Conservation (phyloP, 2,888 invertebrate species). For the Orthosia cruda region DNA sequence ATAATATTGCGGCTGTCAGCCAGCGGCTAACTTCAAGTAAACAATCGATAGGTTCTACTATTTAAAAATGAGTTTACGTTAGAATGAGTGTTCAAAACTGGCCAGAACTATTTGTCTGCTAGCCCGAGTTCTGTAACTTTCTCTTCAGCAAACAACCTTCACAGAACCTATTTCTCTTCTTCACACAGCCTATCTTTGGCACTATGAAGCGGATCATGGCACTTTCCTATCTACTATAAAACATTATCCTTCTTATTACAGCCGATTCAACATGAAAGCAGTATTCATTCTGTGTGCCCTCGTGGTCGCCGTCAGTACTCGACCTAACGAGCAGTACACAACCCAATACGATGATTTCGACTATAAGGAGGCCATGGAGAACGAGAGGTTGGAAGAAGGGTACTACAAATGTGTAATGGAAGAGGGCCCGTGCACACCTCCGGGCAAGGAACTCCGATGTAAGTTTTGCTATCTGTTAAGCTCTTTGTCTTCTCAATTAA, state of each 20-base stretch:
- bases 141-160: too few species aligned
- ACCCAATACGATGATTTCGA: constrained; percentile 69
- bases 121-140: too few species aligned
- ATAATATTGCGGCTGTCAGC: too few species aligned
- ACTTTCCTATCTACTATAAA: neutral
- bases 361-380: constrained; percentile 92
- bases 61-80: too few species aligned
- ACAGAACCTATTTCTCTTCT: too few species aligned
- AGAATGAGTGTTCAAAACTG: too few species aligned
- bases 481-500: neutral
- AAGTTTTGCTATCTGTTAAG: constrained; percentile 68
- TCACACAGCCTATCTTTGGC: too few species aligned
- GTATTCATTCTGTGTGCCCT: constrained; percentile 75
- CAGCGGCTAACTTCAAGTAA: too few species aligned
- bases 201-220: too few species aligned
- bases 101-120: too few species aligned
- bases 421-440: constrained; percentile 92
- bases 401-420: constrained; percentile 93
- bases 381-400: constrained; percentile 92
- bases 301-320: constrained; percentile 70
- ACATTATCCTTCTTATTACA: neutral
- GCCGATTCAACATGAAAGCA: constrained; percentile 72
- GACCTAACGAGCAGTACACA: constrained; percentile 82
- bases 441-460: constrained; percentile 94
- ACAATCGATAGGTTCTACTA: too few species aligned